Evolutionary conservation across 2,797 vertebrate species (phyloP).

Genomic region (Anomalospiza imberbis): DNA sequence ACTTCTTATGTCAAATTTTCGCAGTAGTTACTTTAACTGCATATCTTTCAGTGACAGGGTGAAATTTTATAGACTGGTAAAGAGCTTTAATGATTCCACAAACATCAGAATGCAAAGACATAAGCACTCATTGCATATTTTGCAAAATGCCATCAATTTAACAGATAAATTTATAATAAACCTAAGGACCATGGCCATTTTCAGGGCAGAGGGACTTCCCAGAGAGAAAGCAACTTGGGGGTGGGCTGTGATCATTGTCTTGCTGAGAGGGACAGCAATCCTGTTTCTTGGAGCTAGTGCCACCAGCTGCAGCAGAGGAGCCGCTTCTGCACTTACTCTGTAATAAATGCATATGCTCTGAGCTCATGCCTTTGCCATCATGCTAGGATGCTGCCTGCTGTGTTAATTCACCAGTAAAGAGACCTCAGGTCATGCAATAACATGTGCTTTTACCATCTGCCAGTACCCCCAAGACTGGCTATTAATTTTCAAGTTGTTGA

Average conservation of each 20-base stretch:
- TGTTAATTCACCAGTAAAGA: conserved; percentile 45
- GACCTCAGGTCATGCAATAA: conserved; percentile 20
- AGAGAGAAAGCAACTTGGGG: not conserved
- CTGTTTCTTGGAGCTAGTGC: not conserved
- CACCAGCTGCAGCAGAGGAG: conserved; percentile 9
- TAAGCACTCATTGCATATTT: not conserved
- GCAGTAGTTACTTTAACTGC: not conserved
- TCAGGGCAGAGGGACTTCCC: not conserved
- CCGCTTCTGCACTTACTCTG: not conserved
- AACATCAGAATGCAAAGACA: not conserved
- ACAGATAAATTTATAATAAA: not conserved
- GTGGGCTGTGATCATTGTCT: not conserved
- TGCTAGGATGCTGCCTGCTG: not conserved
- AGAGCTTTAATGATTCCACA: not conserved
- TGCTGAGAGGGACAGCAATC: not conserved
- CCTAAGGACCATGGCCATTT: not conserved
- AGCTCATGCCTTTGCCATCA: conserved; percentile 32
- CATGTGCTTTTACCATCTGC: conserved; percentile 36
- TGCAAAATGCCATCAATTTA: not conserved
- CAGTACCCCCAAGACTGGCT: not conserved
- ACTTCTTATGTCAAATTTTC: not conserved
- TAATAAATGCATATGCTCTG: not conserved
- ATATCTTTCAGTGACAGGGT: not conserved
- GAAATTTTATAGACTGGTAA: not conserved
- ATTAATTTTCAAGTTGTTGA: conserved; percentile 46